Conservation (phyloP, 2,797 vertebrate genomes). For the Setipinna tenuifilis region DNA sequence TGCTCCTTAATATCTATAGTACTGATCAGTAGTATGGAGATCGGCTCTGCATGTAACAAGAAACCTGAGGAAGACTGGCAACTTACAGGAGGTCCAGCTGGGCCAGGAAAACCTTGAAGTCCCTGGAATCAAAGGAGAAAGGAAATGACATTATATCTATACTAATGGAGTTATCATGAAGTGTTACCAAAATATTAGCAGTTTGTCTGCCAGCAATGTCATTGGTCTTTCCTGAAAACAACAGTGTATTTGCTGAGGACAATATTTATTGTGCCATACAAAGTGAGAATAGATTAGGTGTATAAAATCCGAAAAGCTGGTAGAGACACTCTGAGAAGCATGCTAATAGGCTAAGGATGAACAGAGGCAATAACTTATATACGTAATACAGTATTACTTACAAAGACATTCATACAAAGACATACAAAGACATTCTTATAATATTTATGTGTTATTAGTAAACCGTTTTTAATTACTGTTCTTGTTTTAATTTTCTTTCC, state of each 20-base stretch:
- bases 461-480: no score
- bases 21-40: no score
- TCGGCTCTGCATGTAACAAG: background rate
- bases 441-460: no score
- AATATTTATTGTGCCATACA: background rate
- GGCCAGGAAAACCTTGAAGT: conserved; percentile 80
- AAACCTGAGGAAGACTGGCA: background rate
- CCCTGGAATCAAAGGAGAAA: conserved; percentile 62
- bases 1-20: no score
- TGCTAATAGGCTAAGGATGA: no score
- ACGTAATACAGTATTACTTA: no score
- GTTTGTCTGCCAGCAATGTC: background rate
- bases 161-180: background rate
- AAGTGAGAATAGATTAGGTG: background rate
- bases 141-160: no score
- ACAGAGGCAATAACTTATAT: no score
- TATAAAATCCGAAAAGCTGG: background rate
- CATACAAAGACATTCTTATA: no score
- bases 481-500: no score
- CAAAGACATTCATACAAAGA: no score
- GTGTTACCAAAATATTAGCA: background rate
- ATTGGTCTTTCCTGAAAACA: background rate
- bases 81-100: conserved; percentile 76
- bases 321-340: no score
- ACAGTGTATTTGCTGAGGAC: background rate